Conservation (phyloP, 1,140 invertebrate genomes). For the Zaprionus inermis region DNA sequence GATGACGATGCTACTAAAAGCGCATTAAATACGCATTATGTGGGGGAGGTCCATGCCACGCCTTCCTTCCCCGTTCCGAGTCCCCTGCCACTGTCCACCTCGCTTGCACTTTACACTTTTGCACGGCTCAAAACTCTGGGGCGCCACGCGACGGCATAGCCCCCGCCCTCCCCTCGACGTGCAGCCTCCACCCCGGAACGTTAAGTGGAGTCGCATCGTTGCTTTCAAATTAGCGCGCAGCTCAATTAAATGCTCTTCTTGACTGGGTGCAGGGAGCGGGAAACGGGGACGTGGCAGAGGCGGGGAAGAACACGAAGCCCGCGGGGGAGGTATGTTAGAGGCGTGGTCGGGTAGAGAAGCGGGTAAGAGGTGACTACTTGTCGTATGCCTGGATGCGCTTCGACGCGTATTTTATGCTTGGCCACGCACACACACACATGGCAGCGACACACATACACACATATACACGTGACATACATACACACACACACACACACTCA, state of each 20-base stretch:
- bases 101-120: not conserved
- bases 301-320: no score
- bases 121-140: not conserved
- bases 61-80: not conserved
- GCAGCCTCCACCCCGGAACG: not conserved
- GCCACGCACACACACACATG: slow-evolving; percentile 33
- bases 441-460: slow-evolving; percentile 20
- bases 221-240: slow-evolving; percentile 77
- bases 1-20: slow-evolving; percentile 43
- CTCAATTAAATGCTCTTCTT: slow-evolving; percentile 68
- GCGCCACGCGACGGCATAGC: no score
- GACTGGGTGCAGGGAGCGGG: not conserved
- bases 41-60: not conserved
- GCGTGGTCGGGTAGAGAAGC: not conserved
- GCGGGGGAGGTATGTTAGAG: not conserved
- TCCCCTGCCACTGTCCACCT: not conserved
- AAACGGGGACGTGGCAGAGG: not conserved
- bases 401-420: slow-evolving; percentile 66
- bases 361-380: slow-evolving; percentile 21
- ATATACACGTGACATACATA: no score
- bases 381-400: slow-evolving; percentile 64
- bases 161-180: not conserved
- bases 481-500: slow-evolving; percentile 13
- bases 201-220: slow-evolving; percentile 56
- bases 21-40: slow-evolving; percentile 74